Evolutionary conservation across 2,113 vertebrate species (phyloP).

Genomic region (Lepidothrix coronata): DNA sequence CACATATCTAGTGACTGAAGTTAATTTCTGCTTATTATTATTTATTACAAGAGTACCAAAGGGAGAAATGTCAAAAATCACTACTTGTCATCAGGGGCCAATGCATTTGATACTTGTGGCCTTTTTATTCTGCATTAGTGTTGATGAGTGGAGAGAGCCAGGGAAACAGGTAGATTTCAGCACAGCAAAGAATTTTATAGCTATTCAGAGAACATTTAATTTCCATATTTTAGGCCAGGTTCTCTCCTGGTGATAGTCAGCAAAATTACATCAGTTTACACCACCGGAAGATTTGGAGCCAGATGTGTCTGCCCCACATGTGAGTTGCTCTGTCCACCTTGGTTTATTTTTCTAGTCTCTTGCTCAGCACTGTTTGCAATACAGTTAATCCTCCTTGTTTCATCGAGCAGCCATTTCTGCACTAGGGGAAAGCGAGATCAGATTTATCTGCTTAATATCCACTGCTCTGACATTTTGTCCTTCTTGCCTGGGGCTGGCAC

Average conservation of each 20-base stretch:
- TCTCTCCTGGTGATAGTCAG: neutral
- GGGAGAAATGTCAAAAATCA: neutral
- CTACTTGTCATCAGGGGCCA: neutral
- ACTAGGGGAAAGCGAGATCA: neutral
- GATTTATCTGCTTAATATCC: constrained; percentile 7
- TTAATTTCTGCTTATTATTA: neutral
- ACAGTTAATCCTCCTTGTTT: neutral
- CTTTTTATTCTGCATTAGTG: neutral
- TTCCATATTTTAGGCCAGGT: neutral
- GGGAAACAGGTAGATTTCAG: neutral
- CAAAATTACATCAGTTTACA: neutral
- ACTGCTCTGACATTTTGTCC: constrained; percentile 23
- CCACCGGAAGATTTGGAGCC: neutral
- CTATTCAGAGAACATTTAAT: neutral
- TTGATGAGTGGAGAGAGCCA: neutral
- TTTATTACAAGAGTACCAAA: neutral
- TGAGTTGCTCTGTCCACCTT: neutral
- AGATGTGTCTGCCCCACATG: neutral
- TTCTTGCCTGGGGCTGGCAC: neutral
- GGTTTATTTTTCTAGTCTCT: neutral
- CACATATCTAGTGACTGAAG: neutral
- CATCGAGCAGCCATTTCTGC: neutral
- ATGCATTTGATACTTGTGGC: neutral
- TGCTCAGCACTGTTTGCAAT: neutral
- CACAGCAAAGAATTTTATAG: neutral